These are phyloP conservation scores for Symphodus melops DNA, from an alignment of 2,113 vertebrate genomes.

Conservation along the genomic window DNA sequence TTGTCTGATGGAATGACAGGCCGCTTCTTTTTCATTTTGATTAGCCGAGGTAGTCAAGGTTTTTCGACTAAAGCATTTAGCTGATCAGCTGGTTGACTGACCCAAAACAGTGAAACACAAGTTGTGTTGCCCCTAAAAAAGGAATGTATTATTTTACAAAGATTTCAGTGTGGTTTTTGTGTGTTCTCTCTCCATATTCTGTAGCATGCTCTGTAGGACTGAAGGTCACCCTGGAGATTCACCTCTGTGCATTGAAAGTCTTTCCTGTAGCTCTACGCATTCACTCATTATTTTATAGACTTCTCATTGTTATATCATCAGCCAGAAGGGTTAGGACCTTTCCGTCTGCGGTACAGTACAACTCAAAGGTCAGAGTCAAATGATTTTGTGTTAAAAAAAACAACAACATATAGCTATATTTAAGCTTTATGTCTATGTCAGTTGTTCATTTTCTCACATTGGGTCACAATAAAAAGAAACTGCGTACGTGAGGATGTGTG, in stretches of 20 bases:
- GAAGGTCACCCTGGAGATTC: constrained; percentile 12
- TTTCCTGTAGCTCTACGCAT: constrained; percentile 22
- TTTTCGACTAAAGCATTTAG: too few relatives aligned
- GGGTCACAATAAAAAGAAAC: constrained; percentile 15
- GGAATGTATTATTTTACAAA: not conserved
- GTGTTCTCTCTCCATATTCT: not conserved
- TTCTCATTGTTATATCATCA: constrained; percentile 28
- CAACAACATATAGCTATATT: constrained; percentile 12
- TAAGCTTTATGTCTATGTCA: constrained; percentile 20
- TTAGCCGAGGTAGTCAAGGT: too few relatives aligned
- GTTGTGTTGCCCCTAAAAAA: not conserved
- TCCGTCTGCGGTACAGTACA: constrained; percentile 46
- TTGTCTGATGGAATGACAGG: not conserved
- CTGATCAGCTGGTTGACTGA: too few relatives aligned
- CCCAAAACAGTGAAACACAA: too few relatives aligned
- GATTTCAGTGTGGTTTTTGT: not conserved
- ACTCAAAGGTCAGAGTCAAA: constrained; percentile 51
- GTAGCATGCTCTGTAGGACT: not conserved
- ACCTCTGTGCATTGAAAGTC: constrained; percentile 31
- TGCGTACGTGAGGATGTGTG: not conserved
- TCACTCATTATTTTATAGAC: constrained; percentile 39
- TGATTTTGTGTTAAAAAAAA: constrained; percentile 28
- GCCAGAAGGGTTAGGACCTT: constrained; percentile 15
- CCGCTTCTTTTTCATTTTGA: too few relatives aligned
- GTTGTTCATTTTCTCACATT: constrained; percentile 32